Base-by-base conservation (phyloP, 1,140 invertebrate species). In the Cepaea nemoralis region DNA sequence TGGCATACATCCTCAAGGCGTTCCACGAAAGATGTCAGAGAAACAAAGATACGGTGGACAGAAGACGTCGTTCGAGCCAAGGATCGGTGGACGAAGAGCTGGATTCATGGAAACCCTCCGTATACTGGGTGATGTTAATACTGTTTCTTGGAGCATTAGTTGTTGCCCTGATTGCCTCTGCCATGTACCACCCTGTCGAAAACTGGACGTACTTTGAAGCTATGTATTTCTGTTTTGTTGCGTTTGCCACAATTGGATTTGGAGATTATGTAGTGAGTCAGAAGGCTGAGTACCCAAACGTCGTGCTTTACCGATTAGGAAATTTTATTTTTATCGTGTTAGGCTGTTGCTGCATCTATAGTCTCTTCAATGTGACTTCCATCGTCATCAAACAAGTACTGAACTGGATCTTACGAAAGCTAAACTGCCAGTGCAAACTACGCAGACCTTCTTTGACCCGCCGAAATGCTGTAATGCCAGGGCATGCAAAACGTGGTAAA, bases 121-220 rank as follows among this genome's bases (percentile, higher is more conserved):
- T 95, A 0, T 94, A 95, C 85, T 94, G 94, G 93, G 94, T 95
- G 1, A 94, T 95, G 93, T 87, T 95, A 10, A 94, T 93, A 85
- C 91, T 95, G 0, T 87, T 93, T 74, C 71, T 90, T 1, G 91
- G 93, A 3, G 89, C 94, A 40, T 90, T 92, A 0, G 92, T 93
- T 0, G 92, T 93, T 31, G 92, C 94, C 2, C 92, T 93, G 22
- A 92, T 92, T 74, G 93, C 94, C 1, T 94, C 94, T 0, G 91
- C 92, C 0, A 87, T 95, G 85, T 94, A 94, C 84, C 92, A 93
- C 2, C 91, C 92, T 0, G 90, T 94, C 67, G 94, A 95, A 86
- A 91, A 92, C 22, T 95, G 94, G 94, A 91, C 90, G 37, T 95
- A 94, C 87, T 92, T 94, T 37, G 94, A 95, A 71, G 93, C 94